Conservation (phyloP, 2,797 vertebrate genomes). For the Periophthalmus magnuspinnatus region DNA sequence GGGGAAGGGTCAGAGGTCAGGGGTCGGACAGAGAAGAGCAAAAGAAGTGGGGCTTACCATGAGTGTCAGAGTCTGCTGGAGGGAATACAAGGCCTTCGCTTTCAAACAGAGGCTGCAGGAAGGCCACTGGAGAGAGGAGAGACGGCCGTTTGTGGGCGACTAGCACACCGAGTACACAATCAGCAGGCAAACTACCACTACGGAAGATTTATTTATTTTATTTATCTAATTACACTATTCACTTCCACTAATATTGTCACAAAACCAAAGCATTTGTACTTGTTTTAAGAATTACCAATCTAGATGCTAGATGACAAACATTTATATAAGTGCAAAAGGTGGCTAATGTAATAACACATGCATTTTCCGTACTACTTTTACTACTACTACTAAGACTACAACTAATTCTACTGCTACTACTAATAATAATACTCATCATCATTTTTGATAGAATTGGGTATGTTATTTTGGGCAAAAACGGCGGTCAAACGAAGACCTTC, state of each 20-base stretch:
- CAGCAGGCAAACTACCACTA: neutral
- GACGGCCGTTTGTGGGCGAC: conserved; percentile 62
- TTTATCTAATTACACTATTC: no score
- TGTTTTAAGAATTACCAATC: no score
- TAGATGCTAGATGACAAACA: no score
- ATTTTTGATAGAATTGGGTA: neutral
- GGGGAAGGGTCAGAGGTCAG: neutral
- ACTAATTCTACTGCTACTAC: no score
- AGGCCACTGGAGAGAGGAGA: conserved; percentile 80
- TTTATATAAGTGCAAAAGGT: neutral
- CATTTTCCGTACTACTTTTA: no score
- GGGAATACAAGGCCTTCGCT: conserved; percentile 79
- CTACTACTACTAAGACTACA: no score
- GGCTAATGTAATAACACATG: neutral
- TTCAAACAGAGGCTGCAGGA: conserved; percentile 80
- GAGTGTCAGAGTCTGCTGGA: conserved; percentile 77
- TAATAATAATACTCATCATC: neutral
- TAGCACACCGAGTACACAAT: neutral
- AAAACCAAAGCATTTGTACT: no score
- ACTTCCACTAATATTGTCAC: no score
- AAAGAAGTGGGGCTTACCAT: conserved; percentile 77
- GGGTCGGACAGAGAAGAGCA: conserved; percentile 61
- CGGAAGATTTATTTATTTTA: no score
- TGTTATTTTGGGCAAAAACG: neutral
- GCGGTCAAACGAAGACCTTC: neutral